Percentiles rank a stretch among this genome's conserved stretches.
phyloP scores from a whole-genome alignment of 2,113 vertebrate species.

The human (Homo sapiens) region DNA sequence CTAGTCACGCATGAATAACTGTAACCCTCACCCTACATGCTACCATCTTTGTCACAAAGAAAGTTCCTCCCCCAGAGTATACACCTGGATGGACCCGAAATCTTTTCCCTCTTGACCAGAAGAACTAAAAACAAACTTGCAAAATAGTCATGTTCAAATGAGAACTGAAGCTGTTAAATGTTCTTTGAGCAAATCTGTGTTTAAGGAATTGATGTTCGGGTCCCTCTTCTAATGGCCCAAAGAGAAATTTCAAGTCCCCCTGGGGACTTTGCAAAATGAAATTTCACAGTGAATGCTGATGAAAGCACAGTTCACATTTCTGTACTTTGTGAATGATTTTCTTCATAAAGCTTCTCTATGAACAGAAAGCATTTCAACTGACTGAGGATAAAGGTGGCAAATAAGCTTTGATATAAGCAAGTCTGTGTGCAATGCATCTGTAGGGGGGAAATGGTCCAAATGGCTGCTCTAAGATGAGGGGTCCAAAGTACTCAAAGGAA shows the following conservation, averaged over 20 bases:
- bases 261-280: constrained; percentile 20
- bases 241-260: constrained; percentile 32
- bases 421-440: neutral
- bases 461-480: neutral
- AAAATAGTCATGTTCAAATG: neutral
- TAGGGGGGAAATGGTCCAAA: neutral
- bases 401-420: constrained; percentile 33
- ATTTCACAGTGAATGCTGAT: constrained; percentile 31
- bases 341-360: constrained; percentile 52
- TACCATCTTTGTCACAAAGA: neutral
- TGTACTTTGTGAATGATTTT: constrained; percentile 42
- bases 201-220: neutral
- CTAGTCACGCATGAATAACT: neutral
- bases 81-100: neutral
- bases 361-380: constrained; percentile 51
- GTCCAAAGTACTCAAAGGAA: neutral
- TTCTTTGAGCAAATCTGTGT: constrained; percentile 19
- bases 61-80: neutral
- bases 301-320: constrained; percentile 46
- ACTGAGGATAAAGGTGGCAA: constrained; percentile 50
- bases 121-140: neutral
- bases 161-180: neutral
- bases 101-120: neutral
- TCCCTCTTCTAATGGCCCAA: constrained; percentile 19
- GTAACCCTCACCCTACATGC: neutral